phyloP scores from a whole-genome alignment of 2,113 vertebrate genomes.

The Megaceryle maxima region DNA sequence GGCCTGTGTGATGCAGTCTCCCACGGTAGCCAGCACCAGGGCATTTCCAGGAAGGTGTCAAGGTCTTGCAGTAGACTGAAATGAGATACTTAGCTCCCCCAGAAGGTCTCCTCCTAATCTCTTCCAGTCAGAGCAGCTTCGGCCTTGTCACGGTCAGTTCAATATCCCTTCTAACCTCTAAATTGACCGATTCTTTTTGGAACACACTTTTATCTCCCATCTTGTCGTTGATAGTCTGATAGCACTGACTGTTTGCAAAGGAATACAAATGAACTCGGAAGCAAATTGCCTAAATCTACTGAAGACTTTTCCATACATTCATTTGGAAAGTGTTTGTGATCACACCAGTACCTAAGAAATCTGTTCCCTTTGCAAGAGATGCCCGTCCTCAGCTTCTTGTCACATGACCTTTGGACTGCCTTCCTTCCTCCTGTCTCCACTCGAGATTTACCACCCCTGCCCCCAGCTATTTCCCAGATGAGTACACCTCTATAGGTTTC shows the following conservation, averaged over 20 bases:
- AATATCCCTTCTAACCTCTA: background rate
- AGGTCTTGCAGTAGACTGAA: too few species aligned
- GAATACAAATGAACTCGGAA: background rate
- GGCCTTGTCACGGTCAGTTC: too few species aligned
- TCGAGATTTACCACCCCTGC: fast-evolving
- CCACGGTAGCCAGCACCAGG: background rate
- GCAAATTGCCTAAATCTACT: background rate
- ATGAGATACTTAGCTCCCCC: too few species aligned
- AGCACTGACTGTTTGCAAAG: too few species aligned
- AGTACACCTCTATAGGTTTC: background rate
- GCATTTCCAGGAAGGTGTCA: background rate
- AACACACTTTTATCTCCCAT: too few species aligned
- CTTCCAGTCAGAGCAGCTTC: too few species aligned
- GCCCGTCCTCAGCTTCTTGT: background rate
- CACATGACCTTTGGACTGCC: background rate
- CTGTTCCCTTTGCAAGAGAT: background rate
- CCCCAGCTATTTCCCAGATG: background rate
- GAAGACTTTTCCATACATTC: background rate
- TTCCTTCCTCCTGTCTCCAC: background rate
- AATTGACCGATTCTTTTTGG: too few species aligned
- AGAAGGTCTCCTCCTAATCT: too few species aligned
- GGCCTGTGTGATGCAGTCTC: background rate
- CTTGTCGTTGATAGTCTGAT: too few species aligned
- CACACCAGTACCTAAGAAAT: background rate
- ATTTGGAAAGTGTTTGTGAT: background rate